Base-by-base conservation (phyloP, 1,140 invertebrate genomes). In the Heliconius nattereri region DNA sequence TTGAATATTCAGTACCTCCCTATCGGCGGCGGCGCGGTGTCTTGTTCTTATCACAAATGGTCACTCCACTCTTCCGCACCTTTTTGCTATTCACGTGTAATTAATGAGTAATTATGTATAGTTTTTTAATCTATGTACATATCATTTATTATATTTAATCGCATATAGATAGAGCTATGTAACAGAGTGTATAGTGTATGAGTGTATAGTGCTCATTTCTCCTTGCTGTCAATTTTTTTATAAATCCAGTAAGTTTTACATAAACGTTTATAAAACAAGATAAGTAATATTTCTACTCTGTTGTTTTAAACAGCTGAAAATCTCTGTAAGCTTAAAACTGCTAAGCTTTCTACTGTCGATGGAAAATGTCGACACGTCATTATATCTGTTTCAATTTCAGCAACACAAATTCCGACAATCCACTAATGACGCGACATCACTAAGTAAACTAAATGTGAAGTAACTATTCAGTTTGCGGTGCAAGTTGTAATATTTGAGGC, bases 1-100 rank as follows among this genome's bases (percentile, higher is more conserved):
- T 77, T 71, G 40, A 71, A 52, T 77, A 77, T 77, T 77, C 40
- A 77, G 70, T 52, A 45, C 13, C 11, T 45, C 1, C 13, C 11
- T 45, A 13, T 11, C 40, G 5, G 20, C 19, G 35, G 7, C 54
- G 54, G 54, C n/a, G 54, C 54, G 54, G 40, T 40, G 54, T 23
- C 54, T 57, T 23, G 54, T 57, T 57, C 20, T 57, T 60, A n/a
- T n/a, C n/a, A 23, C n/a, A 60, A 60, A 13, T 26, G n/a, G 23
- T 60, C 57, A 60, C 57, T 11, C 7, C 0, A 9, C 7, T 60
- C 57, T 60, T 26, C n/a, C 9, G n/a, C 54, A 60, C n/a, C 0
- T 9, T 7, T 60, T 26, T 11, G 20, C 57, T 60, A 23, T 9
- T 57, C n/a, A 23, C 6, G 54, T 57, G 1, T 57, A n/a, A 2